phyloP scores from a whole-genome alignment of 92 coral and sea anemone species.

The Phenganax stokvisi region DNA sequence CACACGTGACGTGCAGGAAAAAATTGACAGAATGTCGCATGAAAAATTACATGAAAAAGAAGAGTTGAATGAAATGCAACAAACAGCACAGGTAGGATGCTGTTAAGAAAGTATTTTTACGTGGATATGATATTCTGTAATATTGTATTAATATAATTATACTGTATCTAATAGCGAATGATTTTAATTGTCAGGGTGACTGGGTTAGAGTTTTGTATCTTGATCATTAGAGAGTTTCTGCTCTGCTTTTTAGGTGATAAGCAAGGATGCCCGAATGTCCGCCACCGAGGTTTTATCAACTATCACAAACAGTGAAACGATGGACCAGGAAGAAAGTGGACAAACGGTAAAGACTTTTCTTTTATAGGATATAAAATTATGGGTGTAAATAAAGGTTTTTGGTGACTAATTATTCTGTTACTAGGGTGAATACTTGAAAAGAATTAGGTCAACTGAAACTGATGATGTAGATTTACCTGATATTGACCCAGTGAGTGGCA shows the following conservation, averaged over 20 bases:
- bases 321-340: conserved; percentile 67
- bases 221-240: background rate
- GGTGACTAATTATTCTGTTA: background rate
- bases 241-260: conserved; percentile 59
- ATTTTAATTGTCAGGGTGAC: background rate
- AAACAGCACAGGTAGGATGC: conserved; percentile 79
- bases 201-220: no score
- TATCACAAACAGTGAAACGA: conserved; percentile 50
- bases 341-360: conserved; percentile 56
- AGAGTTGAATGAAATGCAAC: conserved; percentile 73
- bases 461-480: conserved; percentile 23
- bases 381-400: background rate
- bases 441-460: conserved; percentile 54
- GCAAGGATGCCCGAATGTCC: conserved; percentile 89
- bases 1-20: conserved; percentile 29
- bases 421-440: conserved; percentile 63
- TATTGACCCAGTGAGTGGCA: conserved; percentile 19
- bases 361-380: background rate
- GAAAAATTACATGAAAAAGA: conserved; percentile 74
- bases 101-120: background rate
- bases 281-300: conserved; percentile 62
- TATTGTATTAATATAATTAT: background rate
- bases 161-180: background rate
- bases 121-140: background rate
- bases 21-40: conserved; percentile 37